These are phyloP conservation scores for Bedellia somnulentella DNA, from an alignment of 2,888 invertebrate species.

Conservation along the genomic window DNA sequence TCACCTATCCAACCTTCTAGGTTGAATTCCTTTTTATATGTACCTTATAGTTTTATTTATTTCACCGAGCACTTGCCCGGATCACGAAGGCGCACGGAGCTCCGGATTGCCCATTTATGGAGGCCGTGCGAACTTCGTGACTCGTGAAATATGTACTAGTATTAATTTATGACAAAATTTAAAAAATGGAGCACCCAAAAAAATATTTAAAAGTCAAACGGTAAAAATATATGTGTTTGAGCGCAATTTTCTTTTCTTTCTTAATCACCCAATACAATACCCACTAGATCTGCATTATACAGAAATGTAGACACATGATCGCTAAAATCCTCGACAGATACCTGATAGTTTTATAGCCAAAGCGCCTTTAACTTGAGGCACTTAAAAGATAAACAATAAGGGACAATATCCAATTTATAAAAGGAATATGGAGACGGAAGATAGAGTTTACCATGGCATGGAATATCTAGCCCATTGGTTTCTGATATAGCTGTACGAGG, in stretches of 20 bases:
- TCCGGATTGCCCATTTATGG: conserved; percentile 55
- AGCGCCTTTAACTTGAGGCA: no score
- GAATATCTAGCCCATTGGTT: no score
- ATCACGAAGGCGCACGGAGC: conserved; percentile 31
- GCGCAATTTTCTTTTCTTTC: conserved; percentile 36
- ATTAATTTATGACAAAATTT: conserved; percentile 53
- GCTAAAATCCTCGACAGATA: no score
- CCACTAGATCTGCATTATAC: no score
- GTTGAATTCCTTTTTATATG: conserved; percentile 39
- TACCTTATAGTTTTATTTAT: conserved; percentile 48
- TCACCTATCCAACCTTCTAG: conserved; percentile 16
- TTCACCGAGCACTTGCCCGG: conserved; percentile 57
- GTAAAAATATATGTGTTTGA: conserved; percentile 56
- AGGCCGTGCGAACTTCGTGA: conserved; percentile 32
- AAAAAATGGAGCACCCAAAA: conserved; percentile 59
- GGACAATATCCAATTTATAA: no score
- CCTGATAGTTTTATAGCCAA: no score
- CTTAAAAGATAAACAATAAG: no score
- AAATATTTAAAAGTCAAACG: conserved; percentile 36
- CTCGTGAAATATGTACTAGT: conserved; percentile 47
- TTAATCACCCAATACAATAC: conserved; percentile 1
- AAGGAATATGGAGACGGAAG: no score
- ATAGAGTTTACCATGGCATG: no score
- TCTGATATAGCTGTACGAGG: no score
- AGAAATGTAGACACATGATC: no score